These are phyloP conservation scores for Ochotona curzoniae DNA, from an alignment of 2,113 vertebrate genomes.

Conservation along the genomic window DNA sequence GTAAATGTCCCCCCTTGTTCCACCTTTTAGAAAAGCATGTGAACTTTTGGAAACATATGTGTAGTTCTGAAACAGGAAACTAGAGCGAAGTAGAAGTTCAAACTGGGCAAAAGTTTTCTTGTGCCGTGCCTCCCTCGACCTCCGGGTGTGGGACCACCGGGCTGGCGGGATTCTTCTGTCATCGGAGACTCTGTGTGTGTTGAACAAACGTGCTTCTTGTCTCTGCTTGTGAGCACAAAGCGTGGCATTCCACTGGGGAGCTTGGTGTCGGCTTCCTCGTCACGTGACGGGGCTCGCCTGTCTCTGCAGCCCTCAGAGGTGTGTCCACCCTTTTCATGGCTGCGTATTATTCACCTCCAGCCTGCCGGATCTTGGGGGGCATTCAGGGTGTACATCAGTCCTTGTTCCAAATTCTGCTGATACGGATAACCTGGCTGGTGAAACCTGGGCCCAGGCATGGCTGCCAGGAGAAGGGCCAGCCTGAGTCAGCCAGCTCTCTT, in stretches of 20 bases:
- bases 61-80: background rate
- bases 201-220: background rate
- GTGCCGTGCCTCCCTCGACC: too few species aligned
- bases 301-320: background rate
- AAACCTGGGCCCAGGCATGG: background rate
- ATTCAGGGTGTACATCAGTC: background rate
- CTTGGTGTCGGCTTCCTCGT: background rate
- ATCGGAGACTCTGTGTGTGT: too few species aligned
- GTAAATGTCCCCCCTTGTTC: background rate
- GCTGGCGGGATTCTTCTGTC: background rate
- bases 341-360: background rate
- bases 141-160: too few species aligned
- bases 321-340: rapidly evolving
- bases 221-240: background rate
- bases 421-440: background rate
- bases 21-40: background rate
- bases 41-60: background rate
- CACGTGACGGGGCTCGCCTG: background rate
- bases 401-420: background rate
- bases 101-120: background rate
- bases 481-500: too few species aligned
- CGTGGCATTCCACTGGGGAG: too few species aligned
- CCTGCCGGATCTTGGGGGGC: too few species aligned
- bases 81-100: background rate
- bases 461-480: background rate